Percentiles rank a stretch among this genome's conserved stretches.
These are phyloP conservation scores for Petrolisthes cinctipes DNA, from an alignment of 2,888 invertebrate genomes.

Conservation along the genomic window DNA sequence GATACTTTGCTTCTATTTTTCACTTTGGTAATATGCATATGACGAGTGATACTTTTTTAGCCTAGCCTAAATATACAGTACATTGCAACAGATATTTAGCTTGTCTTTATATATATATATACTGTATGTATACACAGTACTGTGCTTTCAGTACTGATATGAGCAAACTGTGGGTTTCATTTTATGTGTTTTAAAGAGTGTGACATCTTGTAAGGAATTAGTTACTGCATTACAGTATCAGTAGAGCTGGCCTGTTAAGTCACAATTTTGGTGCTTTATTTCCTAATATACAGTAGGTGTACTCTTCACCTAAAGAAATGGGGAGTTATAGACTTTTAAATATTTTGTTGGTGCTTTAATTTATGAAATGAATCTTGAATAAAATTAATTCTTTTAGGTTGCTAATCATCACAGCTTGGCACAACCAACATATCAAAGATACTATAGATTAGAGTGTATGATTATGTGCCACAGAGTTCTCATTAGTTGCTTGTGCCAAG, in stretches of 20 bases:
- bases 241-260: constrained; percentile 25
- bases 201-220: not conserved
- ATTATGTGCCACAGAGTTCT: constrained; percentile 53
- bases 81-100: not conserved
- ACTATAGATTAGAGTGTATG: constrained; percentile 49
- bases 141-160: not conserved
- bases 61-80: not conserved
- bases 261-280: constrained; percentile 58
- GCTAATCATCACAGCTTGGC: constrained; percentile 50
- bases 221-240: not conserved
- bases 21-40: not conserved
- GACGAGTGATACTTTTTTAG: not conserved
- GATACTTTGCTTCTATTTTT: not conserved
- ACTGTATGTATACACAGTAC: not conserved
- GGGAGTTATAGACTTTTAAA: constrained; percentile 18
- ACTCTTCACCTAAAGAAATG: constrained; percentile 28
- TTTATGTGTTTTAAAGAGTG: not conserved
- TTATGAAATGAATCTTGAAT: constrained; percentile 12
- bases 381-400: constrained; percentile 11
- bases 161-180: not conserved
- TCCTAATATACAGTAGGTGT: constrained; percentile 29
- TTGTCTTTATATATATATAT: not conserved
- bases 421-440: constrained; percentile 61
- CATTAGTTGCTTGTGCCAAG: constrained; percentile 64
- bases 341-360: constrained; percentile 43